A percentile compares a stretch with the other conserved stretches of the same genome.
phyloP scores from a whole-genome alignment of 1,140 invertebrate species.

The Euura saliciscinereae region DNA sequence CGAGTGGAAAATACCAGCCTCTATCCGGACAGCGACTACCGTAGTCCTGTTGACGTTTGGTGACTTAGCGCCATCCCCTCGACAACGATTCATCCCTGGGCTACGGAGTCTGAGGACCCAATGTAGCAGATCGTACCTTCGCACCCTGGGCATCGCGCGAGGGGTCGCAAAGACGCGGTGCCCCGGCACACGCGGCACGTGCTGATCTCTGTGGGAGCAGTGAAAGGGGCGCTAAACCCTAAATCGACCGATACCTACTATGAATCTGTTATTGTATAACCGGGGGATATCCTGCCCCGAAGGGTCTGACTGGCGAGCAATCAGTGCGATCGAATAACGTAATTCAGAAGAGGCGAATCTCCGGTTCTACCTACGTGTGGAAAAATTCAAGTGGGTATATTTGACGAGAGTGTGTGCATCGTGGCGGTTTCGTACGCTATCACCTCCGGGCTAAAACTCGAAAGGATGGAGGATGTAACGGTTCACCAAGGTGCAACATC shows the following conservation, averaged over 20 bases:
- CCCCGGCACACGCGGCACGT: constrained; percentile 2
- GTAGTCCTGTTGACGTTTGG: not conserved
- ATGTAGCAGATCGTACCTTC: too few relatives aligned
- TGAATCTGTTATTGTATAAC: constrained; percentile 5
- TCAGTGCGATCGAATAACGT: not conserved
- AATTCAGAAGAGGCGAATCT: not conserved
- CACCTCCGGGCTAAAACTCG: not conserved
- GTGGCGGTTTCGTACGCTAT: too few relatives aligned
- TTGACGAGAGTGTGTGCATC: too few relatives aligned
- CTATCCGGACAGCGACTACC: too few relatives aligned
- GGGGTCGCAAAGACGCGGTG: not conserved
- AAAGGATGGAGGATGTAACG: constrained; percentile 1
- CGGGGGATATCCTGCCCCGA: not conserved
- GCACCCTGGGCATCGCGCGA: not conserved
- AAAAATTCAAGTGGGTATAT: too few relatives aligned
- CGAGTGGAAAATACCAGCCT: not conserved
- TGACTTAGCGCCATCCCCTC: not conserved
- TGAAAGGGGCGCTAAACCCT: constrained; percentile 6
- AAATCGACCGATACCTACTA: constrained; percentile 3
- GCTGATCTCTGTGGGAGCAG: constrained; percentile 6
- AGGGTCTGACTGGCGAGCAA: not conserved
- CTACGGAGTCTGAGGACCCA: not conserved
- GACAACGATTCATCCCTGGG: not conserved
- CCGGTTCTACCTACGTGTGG: not conserved
- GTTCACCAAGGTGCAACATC: constrained; percentile 4